Evolutionary conservation across 2,797 vertebrate species (phyloP).

Genomic region (Anniella stebbinsi): DNA sequence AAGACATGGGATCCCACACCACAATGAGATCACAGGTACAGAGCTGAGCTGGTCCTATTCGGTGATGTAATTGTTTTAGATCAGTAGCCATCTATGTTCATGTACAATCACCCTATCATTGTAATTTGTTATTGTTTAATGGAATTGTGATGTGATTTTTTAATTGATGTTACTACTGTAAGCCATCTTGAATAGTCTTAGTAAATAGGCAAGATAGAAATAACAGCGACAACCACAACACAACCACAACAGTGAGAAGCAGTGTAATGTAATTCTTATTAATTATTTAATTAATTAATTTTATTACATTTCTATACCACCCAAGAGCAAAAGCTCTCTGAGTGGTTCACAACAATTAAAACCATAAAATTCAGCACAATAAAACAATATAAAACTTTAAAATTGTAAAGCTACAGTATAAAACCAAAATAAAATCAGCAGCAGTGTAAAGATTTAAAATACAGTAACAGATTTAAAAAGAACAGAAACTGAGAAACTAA

Average conservation of each 20-base stretch:
- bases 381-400: too few species aligned
- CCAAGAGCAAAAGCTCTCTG: too few species aligned
- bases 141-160: conserved; percentile 6
- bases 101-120: background rate
- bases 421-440: too few species aligned
- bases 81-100: background rate
- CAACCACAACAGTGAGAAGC: background rate
- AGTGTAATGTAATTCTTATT: background rate
- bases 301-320: too few species aligned
- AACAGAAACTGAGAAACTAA: too few species aligned
- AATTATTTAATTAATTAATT: too few species aligned
- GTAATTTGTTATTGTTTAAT: background rate
- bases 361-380: too few species aligned
- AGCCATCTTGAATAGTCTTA: conserved; percentile 4
- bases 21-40: background rate
- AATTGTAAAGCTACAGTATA: too few species aligned
- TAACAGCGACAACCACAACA: background rate
- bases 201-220: background rate
- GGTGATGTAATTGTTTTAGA: background rate
- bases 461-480: too few species aligned
- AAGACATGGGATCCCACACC: background rate
- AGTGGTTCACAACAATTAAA: too few species aligned
- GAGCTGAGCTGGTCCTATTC: background rate
- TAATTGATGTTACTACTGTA: background rate
- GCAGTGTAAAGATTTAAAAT: too few species aligned